These are phyloP conservation scores for Trichacis sp. DNA, from an alignment of 2,888 invertebrate species.

Conservation along the genomic window DNA sequence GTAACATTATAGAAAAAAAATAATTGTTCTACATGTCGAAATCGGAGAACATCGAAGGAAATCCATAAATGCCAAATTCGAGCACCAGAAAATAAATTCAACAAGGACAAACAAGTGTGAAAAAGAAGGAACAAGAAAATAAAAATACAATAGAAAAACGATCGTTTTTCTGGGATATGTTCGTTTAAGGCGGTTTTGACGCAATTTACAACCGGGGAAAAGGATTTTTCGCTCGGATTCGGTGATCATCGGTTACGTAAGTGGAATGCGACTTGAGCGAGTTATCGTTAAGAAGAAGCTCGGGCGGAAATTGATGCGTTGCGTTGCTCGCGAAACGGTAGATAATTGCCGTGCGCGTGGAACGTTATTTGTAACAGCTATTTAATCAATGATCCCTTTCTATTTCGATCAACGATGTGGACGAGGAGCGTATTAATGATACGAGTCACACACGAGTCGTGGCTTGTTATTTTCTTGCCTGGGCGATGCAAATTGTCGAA, in stretches of 20 bases:
- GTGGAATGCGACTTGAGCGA: conserved; percentile 32
- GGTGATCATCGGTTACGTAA: conserved; percentile 20
- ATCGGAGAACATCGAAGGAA: too few relatives aligned
- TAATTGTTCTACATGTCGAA: too few relatives aligned
- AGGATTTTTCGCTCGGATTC: neutral
- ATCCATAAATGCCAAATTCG: too few relatives aligned
- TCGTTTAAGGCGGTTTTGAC: too few relatives aligned
- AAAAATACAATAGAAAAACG: too few relatives aligned
- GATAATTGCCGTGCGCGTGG: conserved; percentile 30
- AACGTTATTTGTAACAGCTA: conserved; percentile 43
- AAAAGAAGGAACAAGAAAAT: too few relatives aligned
- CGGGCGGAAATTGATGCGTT: conserved; percentile 41
- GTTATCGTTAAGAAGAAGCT: conserved; percentile 38
- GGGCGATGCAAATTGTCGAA: neutral
- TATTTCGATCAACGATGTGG: conserved; percentile 38
- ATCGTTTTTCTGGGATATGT: too few relatives aligned
- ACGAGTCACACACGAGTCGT: conserved; percentile 29
- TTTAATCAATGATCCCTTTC: conserved; percentile 45
- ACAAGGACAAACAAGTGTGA: too few relatives aligned
- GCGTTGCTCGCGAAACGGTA: conserved; percentile 38
- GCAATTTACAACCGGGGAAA: neutral
- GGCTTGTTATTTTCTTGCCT: neutral
- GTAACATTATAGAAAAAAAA: too few relatives aligned
- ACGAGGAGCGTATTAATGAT: conserved; percentile 40
- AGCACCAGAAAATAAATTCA: too few relatives aligned